These are phyloP conservation scores for Lepidotrigona ventralis DNA, from an alignment of 1,140 invertebrate species.

Conservation along the genomic window DNA sequence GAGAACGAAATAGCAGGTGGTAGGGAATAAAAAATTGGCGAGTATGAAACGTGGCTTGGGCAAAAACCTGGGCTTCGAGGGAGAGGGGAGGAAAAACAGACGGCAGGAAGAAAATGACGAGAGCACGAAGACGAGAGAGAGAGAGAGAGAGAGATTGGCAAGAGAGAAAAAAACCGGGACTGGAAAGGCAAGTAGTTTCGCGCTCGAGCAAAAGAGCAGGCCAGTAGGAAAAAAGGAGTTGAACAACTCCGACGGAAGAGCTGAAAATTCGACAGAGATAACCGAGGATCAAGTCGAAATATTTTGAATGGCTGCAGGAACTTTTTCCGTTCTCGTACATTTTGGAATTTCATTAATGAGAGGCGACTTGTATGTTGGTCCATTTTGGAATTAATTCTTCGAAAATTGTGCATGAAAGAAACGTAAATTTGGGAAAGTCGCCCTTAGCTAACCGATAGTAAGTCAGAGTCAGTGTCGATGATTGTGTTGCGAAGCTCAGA, in stretches of 20 bases:
- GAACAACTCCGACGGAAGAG: constrained; percentile 31
- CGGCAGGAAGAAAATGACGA: constrained; percentile 5
- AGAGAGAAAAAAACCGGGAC: neutral
- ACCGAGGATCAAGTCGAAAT: neutral
- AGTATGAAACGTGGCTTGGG: constrained; percentile 2
- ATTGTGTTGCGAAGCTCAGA: neutral
- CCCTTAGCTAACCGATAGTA: neutral
- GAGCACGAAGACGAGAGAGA: constrained; percentile 4
- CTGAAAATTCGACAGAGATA: constrained; percentile 23
- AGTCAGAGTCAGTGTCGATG: neutral
- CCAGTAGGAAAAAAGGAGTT: constrained; percentile 28
- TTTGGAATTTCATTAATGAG: no score
- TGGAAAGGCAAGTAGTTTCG: constrained; percentile 36
- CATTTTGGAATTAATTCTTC: no score
- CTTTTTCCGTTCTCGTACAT: no score
- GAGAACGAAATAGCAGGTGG: neutral
- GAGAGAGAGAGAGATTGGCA: neutral
- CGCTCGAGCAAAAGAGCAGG: constrained; percentile 22
- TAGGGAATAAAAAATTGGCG: constrained; percentile 18
- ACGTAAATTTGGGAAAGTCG: no score
- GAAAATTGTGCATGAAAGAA: no score
- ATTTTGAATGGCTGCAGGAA: no score
- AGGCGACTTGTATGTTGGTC: no score
- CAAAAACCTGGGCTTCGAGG: neutral
- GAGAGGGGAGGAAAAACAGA: constrained; percentile 1